Base-by-base conservation (phyloP, 2,113 vertebrate species). In the Danionella cerebrum region DNA sequence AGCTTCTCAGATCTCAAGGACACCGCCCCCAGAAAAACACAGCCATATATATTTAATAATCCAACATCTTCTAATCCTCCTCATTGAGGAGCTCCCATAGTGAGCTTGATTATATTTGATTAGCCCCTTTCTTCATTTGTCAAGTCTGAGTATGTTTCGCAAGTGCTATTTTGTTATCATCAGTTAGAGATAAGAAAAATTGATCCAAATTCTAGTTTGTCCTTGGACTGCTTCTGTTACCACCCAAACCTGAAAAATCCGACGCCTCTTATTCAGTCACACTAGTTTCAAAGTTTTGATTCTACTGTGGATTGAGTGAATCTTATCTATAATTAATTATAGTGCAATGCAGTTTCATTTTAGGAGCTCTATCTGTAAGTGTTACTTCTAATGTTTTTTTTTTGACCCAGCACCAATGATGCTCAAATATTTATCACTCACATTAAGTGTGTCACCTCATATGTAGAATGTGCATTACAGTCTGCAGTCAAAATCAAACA, bases 11-110 rank as follows among this genome's bases (percentile, higher is more conserved):
- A 53, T 62, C 51, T 47, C 50, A 22, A 44, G 58, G 51, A n/a
- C n/a, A 5, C 3, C 29, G 5, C 29, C 1, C 29, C 1, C 29
- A 1, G 5, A 3, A 31, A 31, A 31, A 33, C 1, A 33, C 29
- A 33, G 1, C 36, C 48, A 25, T 48, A 9, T 48, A 36, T 55
- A 55, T 55, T 38, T 39, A 25, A 36, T 50, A 21, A 22, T 50
- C 58, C 25, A 44, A 48, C 60, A 48, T 58, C n/a, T 65, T 57
- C 24, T 72, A 57, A 65, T 57, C 31, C n/a, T 29, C 35, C 21
- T 60, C 33, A 25, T 18, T 13, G 13, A 41, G 36, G 45, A 7
- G 59, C 63, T 59, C 21, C 12, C 48, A 36, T 16, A 42, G n/a
- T 42, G 14, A 1, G 21, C 35, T 62, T 36, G 64, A 42, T 53